These are phyloP conservation scores for Epiperipatus broadwayi DNA, from an alignment of 2,888 invertebrate genomes.

Conservation along the genomic window DNA sequence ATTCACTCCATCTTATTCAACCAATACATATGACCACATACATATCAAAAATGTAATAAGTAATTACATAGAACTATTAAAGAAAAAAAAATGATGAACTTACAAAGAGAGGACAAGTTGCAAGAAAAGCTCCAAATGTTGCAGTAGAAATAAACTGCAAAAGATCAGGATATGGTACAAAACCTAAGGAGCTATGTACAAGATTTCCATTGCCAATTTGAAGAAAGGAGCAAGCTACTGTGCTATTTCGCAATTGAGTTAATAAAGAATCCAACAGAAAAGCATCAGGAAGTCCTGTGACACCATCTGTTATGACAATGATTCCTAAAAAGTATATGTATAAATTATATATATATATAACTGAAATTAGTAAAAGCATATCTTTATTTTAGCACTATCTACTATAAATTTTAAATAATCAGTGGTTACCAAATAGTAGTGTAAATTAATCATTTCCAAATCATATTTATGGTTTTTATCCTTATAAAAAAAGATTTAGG, in stretches of 20 bases:
- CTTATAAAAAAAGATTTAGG: too few relatives aligned
- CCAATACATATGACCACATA: too few relatives aligned
- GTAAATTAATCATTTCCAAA: too few relatives aligned
- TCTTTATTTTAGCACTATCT: too few relatives aligned
- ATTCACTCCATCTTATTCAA: too few relatives aligned
- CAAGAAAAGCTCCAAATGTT: constrained; percentile 49
- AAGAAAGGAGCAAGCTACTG: constrained; percentile 52
- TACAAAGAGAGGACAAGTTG: constrained; percentile 35
- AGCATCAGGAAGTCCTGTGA: constrained; percentile 47
- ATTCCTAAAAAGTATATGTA: constrained; percentile 30
- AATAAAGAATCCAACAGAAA: constrained; percentile 48
- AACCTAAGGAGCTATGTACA: constrained; percentile 41
- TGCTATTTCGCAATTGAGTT: constrained; percentile 48
- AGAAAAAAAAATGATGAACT: constrained; percentile 10
- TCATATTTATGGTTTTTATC: too few relatives aligned
- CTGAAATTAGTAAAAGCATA: too few relatives aligned
- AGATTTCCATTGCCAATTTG: too few relatives aligned
- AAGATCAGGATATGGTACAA: constrained; percentile 50
- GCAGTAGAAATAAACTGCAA: constrained; percentile 52
- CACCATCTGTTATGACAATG: constrained; percentile 49
- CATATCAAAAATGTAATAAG: background rate
- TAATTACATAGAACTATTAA: background rate
- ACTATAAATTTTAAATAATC: too few relatives aligned
- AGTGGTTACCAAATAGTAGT: too few relatives aligned
- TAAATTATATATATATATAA: too few relatives aligned